These are phyloP conservation scores for Mustela lutreola DNA, from an alignment of 2,113 vertebrate genomes.

Conservation along the genomic window DNA sequence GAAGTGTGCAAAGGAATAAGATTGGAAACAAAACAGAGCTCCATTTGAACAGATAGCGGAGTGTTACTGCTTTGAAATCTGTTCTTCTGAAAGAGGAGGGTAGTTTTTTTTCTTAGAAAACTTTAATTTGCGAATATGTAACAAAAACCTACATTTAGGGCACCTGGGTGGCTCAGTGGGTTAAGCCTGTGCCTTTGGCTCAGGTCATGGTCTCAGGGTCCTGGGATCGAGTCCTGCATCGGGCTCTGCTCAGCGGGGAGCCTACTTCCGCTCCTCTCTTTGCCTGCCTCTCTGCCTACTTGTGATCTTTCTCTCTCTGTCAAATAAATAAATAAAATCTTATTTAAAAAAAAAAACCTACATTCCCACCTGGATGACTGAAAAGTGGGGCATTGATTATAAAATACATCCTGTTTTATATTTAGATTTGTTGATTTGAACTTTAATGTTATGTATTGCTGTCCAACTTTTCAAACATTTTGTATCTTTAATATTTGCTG, in stretches of 20 bases:
- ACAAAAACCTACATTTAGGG: neutral
- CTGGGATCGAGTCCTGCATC: no score
- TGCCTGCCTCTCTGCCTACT: no score
- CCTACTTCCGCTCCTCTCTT: no score
- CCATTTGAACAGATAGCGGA: neutral
- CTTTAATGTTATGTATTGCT: neutral
- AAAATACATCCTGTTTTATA: neutral
- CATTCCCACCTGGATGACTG: neutral
- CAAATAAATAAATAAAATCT: no score
- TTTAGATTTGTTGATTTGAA: conserved; percentile 39
- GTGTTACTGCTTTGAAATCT: neutral
- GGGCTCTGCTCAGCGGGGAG: no score
- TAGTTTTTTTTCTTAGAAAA: neutral
- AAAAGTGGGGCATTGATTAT: neutral
- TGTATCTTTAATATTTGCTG: neutral
- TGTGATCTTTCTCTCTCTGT: no score
- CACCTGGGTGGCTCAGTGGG: no score
- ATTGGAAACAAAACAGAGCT: conserved; percentile 17
- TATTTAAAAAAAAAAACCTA: neutral
- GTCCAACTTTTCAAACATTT: neutral
- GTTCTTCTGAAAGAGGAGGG: neutral
- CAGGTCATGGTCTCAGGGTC: no score
- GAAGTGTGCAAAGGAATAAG: neutral
- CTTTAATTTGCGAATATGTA: conserved; percentile 3
- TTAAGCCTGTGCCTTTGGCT: no score